Evolutionary conservation across 1,140 invertebrate genomes (phyloP), one percentile per base, ranked within the genome.

Genomic region (Stegodyphus mimosarum): DNA sequence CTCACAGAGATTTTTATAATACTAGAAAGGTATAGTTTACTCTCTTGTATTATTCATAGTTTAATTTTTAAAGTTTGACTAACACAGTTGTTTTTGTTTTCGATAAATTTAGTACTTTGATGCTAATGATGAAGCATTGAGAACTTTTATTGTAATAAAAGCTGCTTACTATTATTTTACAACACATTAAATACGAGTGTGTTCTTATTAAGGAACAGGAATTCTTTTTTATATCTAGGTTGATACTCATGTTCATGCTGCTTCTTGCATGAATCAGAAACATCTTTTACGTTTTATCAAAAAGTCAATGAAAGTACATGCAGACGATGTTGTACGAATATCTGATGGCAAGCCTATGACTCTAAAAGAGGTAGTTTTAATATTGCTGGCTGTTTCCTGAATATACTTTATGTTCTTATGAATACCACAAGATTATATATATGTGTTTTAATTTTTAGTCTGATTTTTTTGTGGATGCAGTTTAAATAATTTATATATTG

Each of bases 261-360:
- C 98, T 0, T 98, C 97, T 0, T 99, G 98, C 89, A 99, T 99
- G 99, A 99, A 99, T 91, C 99, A 99, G 91, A 99, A 99, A 90
- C 98, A 99, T 90, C 91, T 99, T 83, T 92, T 99, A 75, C 94
- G 99, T 48, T 99, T 99, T 90, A 99, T 99, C 88, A 99, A 99
- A 92, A 99, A 99, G 90, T 98, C 96, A 0, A 92, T 99, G 88
- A 99, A 98, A 90, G 97, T 94, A 71, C 94, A 96, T 89, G 94
- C 95, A 0, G 94, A 98, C 89, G 97, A 98, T 90, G 94, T 96
- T 33, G 96, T 97, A 5, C 95, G 94, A 67, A 91, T 92, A 48
- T 93, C 92, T 33, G 94, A 94, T 83, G 95, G 94, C 2, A 93
- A 94, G 76, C 92, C 93, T 6, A 97, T 98, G 96, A 98, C 96